Evolutionary conservation across 2,888 invertebrate species (phyloP), one percentile per base, ranked within the genome.

Genomic region (Hetaerina titia): DNA sequence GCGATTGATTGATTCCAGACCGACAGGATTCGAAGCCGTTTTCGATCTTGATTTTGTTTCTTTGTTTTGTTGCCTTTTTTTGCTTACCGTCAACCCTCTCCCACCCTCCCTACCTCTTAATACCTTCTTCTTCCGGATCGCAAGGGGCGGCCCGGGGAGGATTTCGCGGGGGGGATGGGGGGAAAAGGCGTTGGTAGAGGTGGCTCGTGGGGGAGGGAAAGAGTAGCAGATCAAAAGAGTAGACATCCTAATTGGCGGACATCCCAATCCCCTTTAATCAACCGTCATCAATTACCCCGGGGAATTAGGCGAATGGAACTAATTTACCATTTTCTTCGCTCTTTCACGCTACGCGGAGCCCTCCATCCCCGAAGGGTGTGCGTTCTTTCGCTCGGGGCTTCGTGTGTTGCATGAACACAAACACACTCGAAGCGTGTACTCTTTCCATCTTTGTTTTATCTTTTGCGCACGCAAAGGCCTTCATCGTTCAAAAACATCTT

Each of bases 241-340:
- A 81, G 81, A 31, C 81, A 31, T 13, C 81, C 81, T 81, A 81
- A 81, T 81, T 81, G 81, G 81, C 81, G 81, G 81, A 81, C 81
- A 81, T 81, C 81, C 81, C 81, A 81, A 81, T 81, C 81, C 81
- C 81, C 81, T 81, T 81, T 81, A 81, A 81, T 81, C 81, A 81
- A 81, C 81, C 81, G 81, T 81, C 81, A 81, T 81, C 81, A 81
- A 81, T 81, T 81, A 81, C 81, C 81, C 81, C 25, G n/a, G 81
- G 81, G 81, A 81, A 81, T 81, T 81, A 81, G 81, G 81, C 81
- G 81, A 81, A 81, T 81, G 81, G 81, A 81, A 81, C 81, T 81
- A 81, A 81, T 81, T 81, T 81, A 81, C 81, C 81, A 31, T 81
- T 81, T 81, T 81, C 81, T 31, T 31, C 81, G n/a, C 81, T 81